Evolutionary conservation across 2,797 vertebrate species (phyloP).

Genomic region (Cryptoblepharus egeriae): DNA sequence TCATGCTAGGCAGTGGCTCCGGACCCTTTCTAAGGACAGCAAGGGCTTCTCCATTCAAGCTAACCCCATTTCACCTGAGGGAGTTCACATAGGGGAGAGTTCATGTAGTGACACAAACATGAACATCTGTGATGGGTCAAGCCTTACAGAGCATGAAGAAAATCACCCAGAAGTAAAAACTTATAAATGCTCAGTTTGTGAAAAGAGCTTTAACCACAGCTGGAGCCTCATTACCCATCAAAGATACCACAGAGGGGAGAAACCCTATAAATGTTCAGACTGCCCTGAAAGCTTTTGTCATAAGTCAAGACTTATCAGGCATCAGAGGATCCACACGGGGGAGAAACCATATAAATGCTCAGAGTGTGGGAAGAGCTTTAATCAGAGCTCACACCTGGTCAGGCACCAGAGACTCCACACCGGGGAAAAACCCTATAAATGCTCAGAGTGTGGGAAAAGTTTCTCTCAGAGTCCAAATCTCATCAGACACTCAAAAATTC

Average conservation of each 20-base stretch:
- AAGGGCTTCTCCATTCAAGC: not conserved
- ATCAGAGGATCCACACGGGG: too few relatives aligned
- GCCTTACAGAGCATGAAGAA: slow-evolving; percentile 35
- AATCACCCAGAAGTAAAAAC: slow-evolving; percentile 50
- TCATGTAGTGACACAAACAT: not conserved
- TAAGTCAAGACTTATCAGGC: too few relatives aligned
- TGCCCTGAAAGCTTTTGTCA: too few relatives aligned
- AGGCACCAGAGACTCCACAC: too few relatives aligned
- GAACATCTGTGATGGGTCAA: slow-evolving; percentile 16
- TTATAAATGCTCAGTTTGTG: slow-evolving; percentile 41
- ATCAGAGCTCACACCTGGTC: too few relatives aligned
- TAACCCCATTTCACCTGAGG: not conserved
- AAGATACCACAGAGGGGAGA: slow-evolving; percentile 16
- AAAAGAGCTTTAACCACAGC: slow-evolving; percentile 53
- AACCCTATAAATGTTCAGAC: too few relatives aligned
- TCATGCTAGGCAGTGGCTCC: slow-evolving; percentile 5
- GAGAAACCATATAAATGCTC: too few relatives aligned
- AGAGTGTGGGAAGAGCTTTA: too few relatives aligned
- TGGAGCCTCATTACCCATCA: slow-evolving; percentile 46
- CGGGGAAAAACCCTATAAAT: too few relatives aligned
- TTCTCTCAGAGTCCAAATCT: slow-evolving; percentile 56
- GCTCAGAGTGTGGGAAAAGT: too few relatives aligned
- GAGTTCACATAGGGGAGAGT: not conserved
- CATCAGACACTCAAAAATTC: slow-evolving; percentile 50
- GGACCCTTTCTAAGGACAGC: not conserved